A percentile compares a stretch with the other conserved stretches of the same genome.
Conservation (phyloP, 2,113 vertebrate genomes). For the Psammodynastes pulverulentus region DNA sequence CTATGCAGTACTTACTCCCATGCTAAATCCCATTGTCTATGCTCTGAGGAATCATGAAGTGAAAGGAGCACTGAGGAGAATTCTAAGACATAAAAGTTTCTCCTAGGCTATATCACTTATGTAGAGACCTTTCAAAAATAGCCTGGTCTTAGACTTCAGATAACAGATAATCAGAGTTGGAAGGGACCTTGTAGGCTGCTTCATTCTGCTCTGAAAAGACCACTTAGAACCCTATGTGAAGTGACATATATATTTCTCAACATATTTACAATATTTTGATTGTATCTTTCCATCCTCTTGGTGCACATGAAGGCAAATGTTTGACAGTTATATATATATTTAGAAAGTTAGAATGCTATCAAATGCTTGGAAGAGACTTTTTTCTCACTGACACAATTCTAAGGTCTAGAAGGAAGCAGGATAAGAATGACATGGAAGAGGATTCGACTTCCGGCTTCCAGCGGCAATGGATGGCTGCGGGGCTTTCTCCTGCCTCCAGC, state of each 20-base stretch:
- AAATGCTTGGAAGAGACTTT: no score
- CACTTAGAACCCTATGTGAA: not conserved
- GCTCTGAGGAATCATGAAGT: constrained; percentile 39
- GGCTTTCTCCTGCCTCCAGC: no score
- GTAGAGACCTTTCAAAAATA: not conserved
- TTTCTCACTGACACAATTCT: no score
- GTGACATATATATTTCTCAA: not conserved
- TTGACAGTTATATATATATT: not conserved
- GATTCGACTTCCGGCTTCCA: no score
- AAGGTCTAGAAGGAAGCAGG: no score
- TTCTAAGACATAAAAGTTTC: not conserved
- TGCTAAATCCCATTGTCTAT: constrained; percentile 42
- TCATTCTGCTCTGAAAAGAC: not conserved
- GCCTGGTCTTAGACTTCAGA: no score
- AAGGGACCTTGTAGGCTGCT: no score
- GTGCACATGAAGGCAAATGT: not conserved
- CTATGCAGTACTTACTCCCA: constrained; percentile 35
- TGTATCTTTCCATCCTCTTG: not conserved
- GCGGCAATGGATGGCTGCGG: no score
- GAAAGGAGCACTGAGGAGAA: constrained; percentile 26
- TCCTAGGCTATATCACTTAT: not conserved
- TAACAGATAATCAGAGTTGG: no score
- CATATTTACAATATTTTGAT: not conserved
- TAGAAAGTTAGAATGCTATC: no score
- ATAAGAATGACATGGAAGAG: no score